Evolutionary conservation across 2,888 invertebrate species (phyloP).

Genomic region (Leptinotarsa rubiginosa): DNA sequence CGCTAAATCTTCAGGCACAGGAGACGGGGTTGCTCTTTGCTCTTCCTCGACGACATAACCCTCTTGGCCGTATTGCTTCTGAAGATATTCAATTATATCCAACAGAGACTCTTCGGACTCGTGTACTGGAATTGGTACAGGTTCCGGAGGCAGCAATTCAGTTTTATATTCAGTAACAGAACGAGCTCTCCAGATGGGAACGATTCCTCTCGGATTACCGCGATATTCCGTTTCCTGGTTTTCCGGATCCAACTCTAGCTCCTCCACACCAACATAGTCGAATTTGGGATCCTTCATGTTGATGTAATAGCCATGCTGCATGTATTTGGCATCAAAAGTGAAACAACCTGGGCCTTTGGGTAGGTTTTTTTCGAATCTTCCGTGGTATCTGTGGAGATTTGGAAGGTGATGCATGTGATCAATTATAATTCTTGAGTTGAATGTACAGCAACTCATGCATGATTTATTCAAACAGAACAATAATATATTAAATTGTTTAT

Average conservation of each 20-base stretch:
- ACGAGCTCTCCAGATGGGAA: conserved; percentile 77
- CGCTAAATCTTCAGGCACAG: conserved; percentile 52
- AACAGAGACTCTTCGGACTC: conserved; percentile 73
- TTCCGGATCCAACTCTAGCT: conserved; percentile 67
- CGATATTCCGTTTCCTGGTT: conserved; percentile 58
- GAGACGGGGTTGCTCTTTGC: conserved; percentile 59
- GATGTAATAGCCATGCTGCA: conserved; percentile 80
- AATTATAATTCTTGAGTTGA: neutral
- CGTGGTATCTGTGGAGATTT: conserved; percentile 69
- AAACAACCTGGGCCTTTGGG: conserved; percentile 82
- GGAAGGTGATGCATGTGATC: neutral
- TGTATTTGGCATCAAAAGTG: conserved; percentile 80
- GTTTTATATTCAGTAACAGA: conserved; percentile 74
- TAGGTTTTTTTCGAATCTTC: conserved; percentile 77
- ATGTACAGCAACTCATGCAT: no score
- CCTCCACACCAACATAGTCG: conserved; percentile 67
- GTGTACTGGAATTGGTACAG: conserved; percentile 74
- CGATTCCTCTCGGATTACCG: conserved; percentile 59
- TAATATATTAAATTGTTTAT: no score
- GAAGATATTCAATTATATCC: conserved; percentile 66
- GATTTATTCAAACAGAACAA: no score
- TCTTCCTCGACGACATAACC: conserved; percentile 60
- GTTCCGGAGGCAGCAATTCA: conserved; percentile 77
- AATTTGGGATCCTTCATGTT: conserved; percentile 72
- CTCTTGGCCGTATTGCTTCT: conserved; percentile 67